Percentiles rank a stretch among this genome's conserved stretches.
phyloP scores from a whole-genome alignment of 1,140 invertebrate species.

The Sitobion miscanthi region DNA sequence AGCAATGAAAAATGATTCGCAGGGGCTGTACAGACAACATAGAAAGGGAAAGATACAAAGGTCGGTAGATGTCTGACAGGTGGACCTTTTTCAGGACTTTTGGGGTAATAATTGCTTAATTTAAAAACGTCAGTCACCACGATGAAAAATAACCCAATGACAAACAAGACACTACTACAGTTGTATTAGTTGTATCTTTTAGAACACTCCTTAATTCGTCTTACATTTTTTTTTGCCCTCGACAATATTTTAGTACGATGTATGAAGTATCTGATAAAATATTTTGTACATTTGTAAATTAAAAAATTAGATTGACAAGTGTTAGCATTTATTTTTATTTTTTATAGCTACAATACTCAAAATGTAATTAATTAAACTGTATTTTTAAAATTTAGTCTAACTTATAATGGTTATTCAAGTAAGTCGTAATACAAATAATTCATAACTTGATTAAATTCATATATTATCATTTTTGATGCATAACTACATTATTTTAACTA shows the following conservation, averaged over 20 bases:
- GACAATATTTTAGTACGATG: neutral
- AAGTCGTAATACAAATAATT: neutral
- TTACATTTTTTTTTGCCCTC: neutral
- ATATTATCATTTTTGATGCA: neutral
- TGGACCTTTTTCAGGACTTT: conserved; percentile 55
- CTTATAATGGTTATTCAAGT: neutral
- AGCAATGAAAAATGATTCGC: conserved; percentile 54
- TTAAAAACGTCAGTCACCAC: conserved; percentile 55
- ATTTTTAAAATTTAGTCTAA: neutral
- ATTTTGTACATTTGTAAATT: neutral
- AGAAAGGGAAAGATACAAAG: conserved; percentile 23
- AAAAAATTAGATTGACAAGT: neutral
- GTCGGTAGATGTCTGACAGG: conserved; percentile 38
- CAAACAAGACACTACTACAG: conserved; percentile 24
- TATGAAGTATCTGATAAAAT: neutral
- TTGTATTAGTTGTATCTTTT: neutral
- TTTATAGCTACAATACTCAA: neutral
- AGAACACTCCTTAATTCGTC: neutral
- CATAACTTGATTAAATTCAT: neutral
- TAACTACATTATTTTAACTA: neutral
- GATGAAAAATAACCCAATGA: conserved; percentile 52
- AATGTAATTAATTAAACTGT: neutral
- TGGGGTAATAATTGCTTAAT: conserved; percentile 56
- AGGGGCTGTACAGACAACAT: neutral
- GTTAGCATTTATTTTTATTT: neutral